These are phyloP conservation scores for Tachypleus tridentatus DNA, from an alignment of 1,140 invertebrate genomes.

Conservation along the genomic window DNA sequence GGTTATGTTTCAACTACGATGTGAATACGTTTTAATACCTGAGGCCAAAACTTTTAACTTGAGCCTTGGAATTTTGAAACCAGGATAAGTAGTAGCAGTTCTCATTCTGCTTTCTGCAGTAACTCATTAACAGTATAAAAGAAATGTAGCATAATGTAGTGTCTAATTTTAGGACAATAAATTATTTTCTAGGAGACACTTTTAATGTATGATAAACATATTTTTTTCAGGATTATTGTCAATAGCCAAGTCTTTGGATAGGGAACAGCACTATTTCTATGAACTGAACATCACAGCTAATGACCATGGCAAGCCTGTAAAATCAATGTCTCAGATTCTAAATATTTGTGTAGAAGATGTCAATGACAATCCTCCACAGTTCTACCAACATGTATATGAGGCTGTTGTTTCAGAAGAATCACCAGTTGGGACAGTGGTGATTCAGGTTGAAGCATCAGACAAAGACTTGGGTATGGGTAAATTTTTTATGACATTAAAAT, in stretches of 20 bases:
- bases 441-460: conserved; percentile 62
- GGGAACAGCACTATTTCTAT: conserved; percentile 63
- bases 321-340: conserved; percentile 45
- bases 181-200: too few species aligned
- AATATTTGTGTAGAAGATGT: conserved; percentile 56
- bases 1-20: too few species aligned
- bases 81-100: too few species aligned
- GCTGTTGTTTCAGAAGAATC: conserved; percentile 68
- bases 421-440: conserved; percentile 56
- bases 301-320: conserved; percentile 72
- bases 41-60: too few species aligned
- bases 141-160: too few species aligned
- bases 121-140: too few species aligned
- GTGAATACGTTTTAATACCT: too few species aligned
- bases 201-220: too few species aligned
- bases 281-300: conserved; percentile 63
- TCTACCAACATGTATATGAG: conserved; percentile 57
- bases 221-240: conserved; percentile 62
- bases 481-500: neutral
- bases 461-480: conserved; percentile 42
- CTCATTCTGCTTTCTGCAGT: too few species aligned
- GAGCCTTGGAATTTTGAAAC: too few species aligned
- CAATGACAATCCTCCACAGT: conserved; percentile 63
- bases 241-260: conserved; percentile 56
- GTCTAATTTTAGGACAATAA: too few species aligned